Evolutionary conservation across 2,888 invertebrate species (phyloP).

Genomic region (Sphecodes monilicornis): DNA sequence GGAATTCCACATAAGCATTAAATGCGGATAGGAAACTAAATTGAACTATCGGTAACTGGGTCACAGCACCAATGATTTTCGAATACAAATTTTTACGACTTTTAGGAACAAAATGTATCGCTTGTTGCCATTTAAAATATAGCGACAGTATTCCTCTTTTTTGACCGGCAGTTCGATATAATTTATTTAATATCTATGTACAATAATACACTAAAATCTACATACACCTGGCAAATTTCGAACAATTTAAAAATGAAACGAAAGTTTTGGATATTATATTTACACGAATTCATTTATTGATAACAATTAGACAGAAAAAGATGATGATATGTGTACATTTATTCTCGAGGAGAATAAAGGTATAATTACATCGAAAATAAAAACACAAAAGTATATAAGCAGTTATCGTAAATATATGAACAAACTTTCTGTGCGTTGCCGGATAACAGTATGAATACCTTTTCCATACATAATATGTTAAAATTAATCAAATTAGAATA

Average conservation of each 20-base stretch:
- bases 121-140: too few species aligned
- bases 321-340: neutral
- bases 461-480: too few species aligned
- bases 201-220: too few species aligned
- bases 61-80: neutral
- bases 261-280: neutral
- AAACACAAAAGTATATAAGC: neutral
- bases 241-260: neutral
- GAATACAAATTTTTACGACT: too few species aligned
- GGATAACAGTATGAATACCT: too few species aligned
- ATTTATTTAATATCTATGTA: neutral
- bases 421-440: neutral
- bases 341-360: neutral
- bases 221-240: neutral
- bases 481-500: neutral
- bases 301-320: neutral
- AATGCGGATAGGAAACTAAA: too few species aligned
- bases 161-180: neutral
- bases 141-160: neutral
- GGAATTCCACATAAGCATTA: too few species aligned
- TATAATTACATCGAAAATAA: neutral
- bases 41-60: too few species aligned
- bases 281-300: neutral
- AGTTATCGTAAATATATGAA: neutral
- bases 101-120: neutral